Conservation (phyloP, 2,113 vertebrate genomes). For the Myanophis thanlyinensis region DNA sequence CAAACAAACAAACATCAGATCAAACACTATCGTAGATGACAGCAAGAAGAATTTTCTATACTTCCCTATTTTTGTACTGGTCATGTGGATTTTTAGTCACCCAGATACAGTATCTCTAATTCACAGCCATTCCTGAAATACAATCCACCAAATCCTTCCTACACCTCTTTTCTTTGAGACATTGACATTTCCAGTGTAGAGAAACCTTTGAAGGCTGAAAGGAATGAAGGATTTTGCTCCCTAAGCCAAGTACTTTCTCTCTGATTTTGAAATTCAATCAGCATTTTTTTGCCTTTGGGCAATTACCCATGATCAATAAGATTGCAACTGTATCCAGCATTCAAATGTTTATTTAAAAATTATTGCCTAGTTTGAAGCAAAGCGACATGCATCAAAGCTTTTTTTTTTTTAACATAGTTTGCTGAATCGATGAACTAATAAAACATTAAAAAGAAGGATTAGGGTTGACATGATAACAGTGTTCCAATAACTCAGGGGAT, state of each 20-base stretch:
- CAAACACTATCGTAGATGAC: neutral
- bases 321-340: neutral
- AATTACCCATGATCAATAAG: neutral
- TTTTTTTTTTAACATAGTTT: neutral
- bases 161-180: neutral
- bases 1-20: neutral
- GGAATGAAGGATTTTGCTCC: neutral
- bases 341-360: neutral
- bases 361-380: neutral
- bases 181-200: neutral
- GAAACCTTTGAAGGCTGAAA: neutral
- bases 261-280: neutral
- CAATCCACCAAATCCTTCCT: neutral
- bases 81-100: neutral
- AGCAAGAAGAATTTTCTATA: neutral
- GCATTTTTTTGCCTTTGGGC: neutral
- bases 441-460: too few species aligned
- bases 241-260: neutral
- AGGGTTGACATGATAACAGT: too few species aligned
- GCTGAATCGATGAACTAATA: neutral
- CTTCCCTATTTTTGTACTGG: neutral
- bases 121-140: neutral
- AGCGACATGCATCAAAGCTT: neutral
- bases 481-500: too few species aligned
- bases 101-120: neutral